Base-by-base conservation (phyloP, 2,888 invertebrate species). In the Bugulina stolonifera region DNA sequence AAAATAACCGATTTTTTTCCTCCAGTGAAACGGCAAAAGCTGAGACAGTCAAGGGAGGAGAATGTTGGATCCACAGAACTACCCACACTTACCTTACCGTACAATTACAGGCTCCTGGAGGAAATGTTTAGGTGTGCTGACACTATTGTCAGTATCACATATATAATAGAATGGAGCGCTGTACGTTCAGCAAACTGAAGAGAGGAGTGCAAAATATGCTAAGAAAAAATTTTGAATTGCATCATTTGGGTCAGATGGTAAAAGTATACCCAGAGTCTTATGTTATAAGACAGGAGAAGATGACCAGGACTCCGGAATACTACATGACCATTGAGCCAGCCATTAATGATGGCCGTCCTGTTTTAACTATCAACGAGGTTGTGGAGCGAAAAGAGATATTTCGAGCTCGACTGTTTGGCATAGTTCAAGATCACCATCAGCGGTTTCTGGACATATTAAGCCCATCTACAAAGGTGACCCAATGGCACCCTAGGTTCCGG, bases 401-500 rank as follows among this genome's bases (percentile, higher is more conserved):
- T 81, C 90, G 89, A 80, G 87, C n/a, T n/a, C n/a, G n/a, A n/a
- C 86, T 96, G 55, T 82, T 93, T 54, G 88, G 90, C 73, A 88
- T 89, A 73, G 90, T 91, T 0, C 92, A 91, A 85, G 87, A 88
- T 75, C 90, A 84, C 74, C 86, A 86, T 74, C 79, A 80, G n/a
- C n/a, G n/a, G n/a, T n/a, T n/a, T n/a, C n/a, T n/a, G n/a, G n/a
- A n/a, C n/a, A n/a, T n/a, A n/a, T n/a, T n/a, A n/a, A n/a, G n/a
- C n/a, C n/a, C n/a, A 43, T 93, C 94, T 77, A 87, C 89, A 27
- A 90, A 91, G 80, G 86, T 96, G 69, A 91, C 90, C 1, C 89
- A 93, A 71, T 96, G 95, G 95, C 96, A 96, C 88, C 93, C 94
- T 1, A 90, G 91, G 77, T 96, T 96, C 82, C 90, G 91, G 79